phyloP scores from a whole-genome alignment of 2,113 vertebrate genomes.

The Engraulis encrasicolus region DNA sequence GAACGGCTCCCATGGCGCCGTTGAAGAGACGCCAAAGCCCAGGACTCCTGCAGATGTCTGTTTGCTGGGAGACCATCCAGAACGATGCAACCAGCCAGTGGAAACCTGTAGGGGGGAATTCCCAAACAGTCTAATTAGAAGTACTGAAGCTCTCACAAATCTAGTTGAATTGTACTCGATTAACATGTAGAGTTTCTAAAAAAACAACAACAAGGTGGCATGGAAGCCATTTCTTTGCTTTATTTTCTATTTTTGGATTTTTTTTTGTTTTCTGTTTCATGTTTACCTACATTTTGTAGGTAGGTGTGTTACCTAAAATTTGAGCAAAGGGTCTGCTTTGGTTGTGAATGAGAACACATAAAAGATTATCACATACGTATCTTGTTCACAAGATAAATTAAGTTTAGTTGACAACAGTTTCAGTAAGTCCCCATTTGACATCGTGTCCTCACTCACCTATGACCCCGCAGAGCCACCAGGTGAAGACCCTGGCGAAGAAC shows the following conservation, averaged over 20 bases:
- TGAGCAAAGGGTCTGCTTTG: no score
- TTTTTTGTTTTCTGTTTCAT: no score
- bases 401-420: background rate
- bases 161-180: no score
- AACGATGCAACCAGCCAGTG: conserved; percentile 89
- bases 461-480: conserved; percentile 79
- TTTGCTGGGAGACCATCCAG: conserved; percentile 88
- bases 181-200: no score
- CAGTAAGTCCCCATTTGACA: background rate
- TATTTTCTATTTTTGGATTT: no score
- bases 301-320: no score
- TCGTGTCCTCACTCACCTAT: conserved; percentile 70
- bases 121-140: background rate
- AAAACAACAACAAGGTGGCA: no score
- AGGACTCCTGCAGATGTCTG: conserved; percentile 77
- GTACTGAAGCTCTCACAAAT: no score
- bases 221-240: no score
- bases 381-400: background rate
- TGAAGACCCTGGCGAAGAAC: conserved; percentile 80
- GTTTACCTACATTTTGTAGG: no score
- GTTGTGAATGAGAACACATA: no score
- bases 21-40: conserved; percentile 85
- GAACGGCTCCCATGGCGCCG: conserved; percentile 77
- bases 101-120: conserved; percentile 66
- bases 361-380: background rate